These are phyloP conservation scores for Anagrus nilaparvatae DNA, from an alignment of 1,140 invertebrate species.

Conservation along the genomic window DNA sequence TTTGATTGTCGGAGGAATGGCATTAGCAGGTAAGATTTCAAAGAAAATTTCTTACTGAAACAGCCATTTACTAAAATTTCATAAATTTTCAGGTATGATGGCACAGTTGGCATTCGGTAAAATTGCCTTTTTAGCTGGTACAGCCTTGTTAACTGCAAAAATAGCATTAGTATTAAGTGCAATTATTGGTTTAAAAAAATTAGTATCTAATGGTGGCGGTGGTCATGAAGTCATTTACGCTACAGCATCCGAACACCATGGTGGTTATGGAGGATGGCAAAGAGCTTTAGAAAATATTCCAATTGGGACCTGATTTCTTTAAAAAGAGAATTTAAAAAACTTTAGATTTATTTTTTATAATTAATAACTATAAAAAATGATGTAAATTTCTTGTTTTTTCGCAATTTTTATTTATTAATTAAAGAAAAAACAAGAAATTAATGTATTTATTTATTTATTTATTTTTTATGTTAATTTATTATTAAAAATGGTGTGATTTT, in stretches of 20 bases:
- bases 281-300: constrained; percentile 37
- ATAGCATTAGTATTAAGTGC: constrained; percentile 55
- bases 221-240: constrained; percentile 51
- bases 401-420: too few relatives aligned
- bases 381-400: too few relatives aligned
- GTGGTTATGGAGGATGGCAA: constrained; percentile 44
- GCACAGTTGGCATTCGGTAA: constrained; percentile 57
- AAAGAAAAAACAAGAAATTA: too few relatives aligned
- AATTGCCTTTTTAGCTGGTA: constrained; percentile 54
- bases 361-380: too few relatives aligned
- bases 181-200: constrained; percentile 54
- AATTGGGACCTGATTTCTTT: constrained; percentile 31
- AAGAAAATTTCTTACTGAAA: not conserved
- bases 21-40: constrained; percentile 45
- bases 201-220: constrained; percentile 37
- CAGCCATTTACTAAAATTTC: not conserved
- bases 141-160: constrained; percentile 56
- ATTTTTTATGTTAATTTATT: too few relatives aligned
- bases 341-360: too few relatives aligned
- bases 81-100: constrained; percentile 40
- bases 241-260: constrained; percentile 37
- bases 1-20: constrained; percentile 51
- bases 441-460: too few relatives aligned
- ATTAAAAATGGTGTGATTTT: too few relatives aligned
- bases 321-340: too few relatives aligned